Base-by-base conservation (phyloP, 2,797 vertebrate species). In the Tangara arthus region DNA sequence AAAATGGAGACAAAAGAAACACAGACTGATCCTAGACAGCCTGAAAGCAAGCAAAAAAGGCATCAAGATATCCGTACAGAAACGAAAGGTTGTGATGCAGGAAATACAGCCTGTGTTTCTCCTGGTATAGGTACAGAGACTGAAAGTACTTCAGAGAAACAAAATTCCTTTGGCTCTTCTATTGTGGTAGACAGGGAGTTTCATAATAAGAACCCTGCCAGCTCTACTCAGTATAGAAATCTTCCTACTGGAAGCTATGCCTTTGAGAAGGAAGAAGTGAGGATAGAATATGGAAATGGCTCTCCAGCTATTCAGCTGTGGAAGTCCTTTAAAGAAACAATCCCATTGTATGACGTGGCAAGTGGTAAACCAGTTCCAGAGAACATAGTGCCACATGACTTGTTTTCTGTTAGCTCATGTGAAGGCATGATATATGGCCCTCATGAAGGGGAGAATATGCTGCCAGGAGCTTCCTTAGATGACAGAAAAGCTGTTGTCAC, bases 291-390 rank as follows among this genome's bases (percentile, higher is more conserved):
- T 21, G 96, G 92, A 49, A 97, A 94, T 91, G 97, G 97, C 53
- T 97, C 96, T 56, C 96, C 94, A 90, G 92, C 96, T 86, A 97
- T 97, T 95, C 94, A 97, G 15, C 92, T 97, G n/a, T 97, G 96
- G 97, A 97, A 97, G 53, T 96, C 97, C 82, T 96, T 97, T 85
- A 97, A 97, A 90, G 96, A 97, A 96, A 97, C 97, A 8, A 96
- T 97, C 46, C 96, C 95, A 7, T 32, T 96, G 56, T 97, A 97
- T 39, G 95, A 97, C 28, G 91, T 97, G 77, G 92, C 95, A 73
- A 93, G 89, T 65, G 90, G 94, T 42, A 97, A 97, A 89, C 50
- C 94, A 37, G 90, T 94, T 65, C 89, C 96, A 79, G 97, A 97
- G 34, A 96, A 94, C 5, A 21, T 96, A 47, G 75, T 96, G 57